Conservation (phyloP, 2,888 invertebrate genomes). For the Glyphotaelius pellucidus region DNA sequence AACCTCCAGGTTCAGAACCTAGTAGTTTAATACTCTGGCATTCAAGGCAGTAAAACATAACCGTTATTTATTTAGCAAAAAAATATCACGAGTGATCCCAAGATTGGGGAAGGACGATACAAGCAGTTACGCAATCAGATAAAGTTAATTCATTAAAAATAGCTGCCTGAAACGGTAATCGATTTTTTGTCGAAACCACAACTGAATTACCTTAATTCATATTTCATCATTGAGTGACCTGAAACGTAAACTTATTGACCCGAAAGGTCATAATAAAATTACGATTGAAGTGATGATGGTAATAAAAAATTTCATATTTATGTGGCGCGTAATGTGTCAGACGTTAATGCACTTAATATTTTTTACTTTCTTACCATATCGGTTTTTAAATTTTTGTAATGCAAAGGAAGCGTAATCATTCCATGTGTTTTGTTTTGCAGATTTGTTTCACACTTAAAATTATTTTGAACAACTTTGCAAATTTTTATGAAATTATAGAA, state of each 20-base stretch:
- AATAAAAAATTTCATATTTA: neutral
- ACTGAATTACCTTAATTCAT: neutral
- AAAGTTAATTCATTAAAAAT: neutral
- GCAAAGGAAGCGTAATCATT: too few species aligned
- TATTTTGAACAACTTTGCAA: too few species aligned
- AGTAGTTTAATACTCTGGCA: neutral
- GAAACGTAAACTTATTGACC: neutral
- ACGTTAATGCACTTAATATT: neutral
- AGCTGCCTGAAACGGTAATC: neutral
- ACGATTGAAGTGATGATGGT: neutral
- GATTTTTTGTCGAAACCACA: neutral
- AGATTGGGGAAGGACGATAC: neutral
- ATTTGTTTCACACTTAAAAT: too few species aligned
- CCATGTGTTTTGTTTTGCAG: too few species aligned
- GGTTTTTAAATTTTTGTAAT: neutral
- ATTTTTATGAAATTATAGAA: too few species aligned
- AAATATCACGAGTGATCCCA: neutral
- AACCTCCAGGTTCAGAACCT: neutral
- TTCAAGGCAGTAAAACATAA: neutral
- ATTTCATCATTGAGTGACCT: neutral
- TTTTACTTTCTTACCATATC: neutral
- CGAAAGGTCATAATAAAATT: neutral
- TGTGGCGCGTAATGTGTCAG: neutral
- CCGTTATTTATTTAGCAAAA: neutral
- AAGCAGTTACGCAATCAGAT: neutral